Conservation (phyloP, 2,113 vertebrate genomes). For the Apteryx owenii region DNA sequence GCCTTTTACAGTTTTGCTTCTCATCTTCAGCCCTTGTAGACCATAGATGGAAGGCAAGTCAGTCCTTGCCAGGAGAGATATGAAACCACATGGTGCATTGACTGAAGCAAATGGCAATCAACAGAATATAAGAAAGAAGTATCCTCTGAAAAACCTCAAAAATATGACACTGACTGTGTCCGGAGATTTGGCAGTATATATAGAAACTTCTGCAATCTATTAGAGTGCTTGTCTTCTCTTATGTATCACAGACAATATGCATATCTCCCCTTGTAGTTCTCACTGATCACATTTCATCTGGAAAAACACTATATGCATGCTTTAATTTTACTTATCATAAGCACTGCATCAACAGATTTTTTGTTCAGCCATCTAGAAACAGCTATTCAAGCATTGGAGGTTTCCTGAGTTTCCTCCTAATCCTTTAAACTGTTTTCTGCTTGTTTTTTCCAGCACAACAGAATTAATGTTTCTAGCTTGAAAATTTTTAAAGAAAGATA, state of each 20-base stretch:
- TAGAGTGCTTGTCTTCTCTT: not conserved
- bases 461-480: not conserved
- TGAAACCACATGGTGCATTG: no score
- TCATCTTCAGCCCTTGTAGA: not conserved
- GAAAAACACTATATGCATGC: not conserved
- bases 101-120: no score
- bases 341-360: fast-evolving
- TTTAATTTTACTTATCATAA: not conserved
- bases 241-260: not conserved
- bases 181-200: not conserved
- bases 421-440: not conserved
- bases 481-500: not conserved
- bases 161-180: not conserved
- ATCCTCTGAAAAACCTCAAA: not conserved
- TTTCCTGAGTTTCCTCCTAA: not conserved
- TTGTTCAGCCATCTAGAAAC: not conserved
- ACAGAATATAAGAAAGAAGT: not conserved
- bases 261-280: not conserved
- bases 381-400: not conserved
- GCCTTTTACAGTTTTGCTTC: not conserved
- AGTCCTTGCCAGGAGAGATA: no score
- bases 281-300: not conserved
- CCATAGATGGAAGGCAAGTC: not conserved
- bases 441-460: not conserved
- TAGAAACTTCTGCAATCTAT: not conserved